Percentiles rank a stretch among this genome's conserved stretches.
phyloP scores from a whole-genome alignment of 2,888 invertebrate genomes.

The Calameuta pallipes region DNA sequence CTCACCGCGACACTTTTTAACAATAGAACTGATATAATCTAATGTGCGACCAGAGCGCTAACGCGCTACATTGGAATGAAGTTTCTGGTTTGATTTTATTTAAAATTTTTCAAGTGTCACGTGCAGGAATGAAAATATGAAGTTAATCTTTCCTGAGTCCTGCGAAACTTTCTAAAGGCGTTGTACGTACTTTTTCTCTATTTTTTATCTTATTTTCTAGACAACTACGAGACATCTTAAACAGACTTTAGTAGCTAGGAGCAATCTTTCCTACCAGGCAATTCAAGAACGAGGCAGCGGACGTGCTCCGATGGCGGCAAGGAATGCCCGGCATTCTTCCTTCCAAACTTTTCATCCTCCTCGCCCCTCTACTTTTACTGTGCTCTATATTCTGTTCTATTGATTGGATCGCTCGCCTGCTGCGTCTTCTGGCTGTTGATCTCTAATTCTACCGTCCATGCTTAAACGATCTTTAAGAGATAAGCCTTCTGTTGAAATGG shows the following conservation, averaged over 20 bases:
- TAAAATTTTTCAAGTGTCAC: not conserved
- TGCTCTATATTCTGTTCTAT: conserved; percentile 13
- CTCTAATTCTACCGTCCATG: not conserved
- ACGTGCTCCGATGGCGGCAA: conserved; percentile 12
- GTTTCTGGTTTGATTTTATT: not conserved
- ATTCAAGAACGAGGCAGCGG: not conserved
- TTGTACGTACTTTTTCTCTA: not conserved
- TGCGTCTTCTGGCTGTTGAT: not conserved
- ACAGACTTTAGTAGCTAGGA: not conserved
- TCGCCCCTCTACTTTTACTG: not conserved
- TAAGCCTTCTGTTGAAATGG: not conserved
- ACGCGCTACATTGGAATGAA: not conserved
- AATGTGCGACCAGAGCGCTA: not conserved
- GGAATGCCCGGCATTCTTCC: conserved; percentile 22
- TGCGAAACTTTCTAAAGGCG: not conserved
- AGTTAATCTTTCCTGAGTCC: not conserved
- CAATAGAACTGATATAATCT: not conserved
- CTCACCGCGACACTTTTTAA: not conserved
- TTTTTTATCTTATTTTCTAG: not conserved
- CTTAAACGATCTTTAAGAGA: conserved; percentile 1
- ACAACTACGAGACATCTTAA: not conserved
- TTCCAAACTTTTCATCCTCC: conserved; percentile 12
- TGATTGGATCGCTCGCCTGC: conserved; percentile 18
- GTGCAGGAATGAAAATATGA: not conserved
- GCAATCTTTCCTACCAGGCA: not conserved